Evolutionary conservation across 2,797 vertebrate genomes (phyloP).

Genomic region (Acipenser ruthenus): DNA sequence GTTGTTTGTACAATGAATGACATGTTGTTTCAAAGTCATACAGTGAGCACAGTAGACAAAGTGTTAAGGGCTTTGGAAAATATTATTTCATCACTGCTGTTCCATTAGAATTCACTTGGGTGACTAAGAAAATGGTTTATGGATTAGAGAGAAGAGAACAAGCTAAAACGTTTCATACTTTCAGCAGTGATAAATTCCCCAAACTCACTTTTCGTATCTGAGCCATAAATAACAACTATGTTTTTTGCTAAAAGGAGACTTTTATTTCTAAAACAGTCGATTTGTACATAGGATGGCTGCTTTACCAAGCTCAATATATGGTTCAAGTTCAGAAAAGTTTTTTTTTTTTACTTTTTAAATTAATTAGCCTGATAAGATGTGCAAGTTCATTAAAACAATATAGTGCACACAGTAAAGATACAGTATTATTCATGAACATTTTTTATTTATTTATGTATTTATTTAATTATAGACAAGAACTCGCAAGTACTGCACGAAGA

Average conservation of each 20-base stretch:
- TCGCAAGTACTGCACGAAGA: too few relatives aligned
- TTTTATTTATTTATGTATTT: too few relatives aligned
- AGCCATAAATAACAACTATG: constrained; percentile 76
- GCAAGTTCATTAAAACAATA: too few relatives aligned
- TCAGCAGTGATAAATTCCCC: constrained; percentile 79
- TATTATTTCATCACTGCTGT: constrained; percentile 77
- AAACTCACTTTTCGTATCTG: constrained; percentile 76
- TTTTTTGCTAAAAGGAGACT: constrained; percentile 58
- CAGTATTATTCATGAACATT: too few relatives aligned
- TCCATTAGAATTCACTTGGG: constrained; percentile 83
- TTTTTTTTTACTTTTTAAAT: too few relatives aligned
- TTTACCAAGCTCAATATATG: too few relatives aligned
- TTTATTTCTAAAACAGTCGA: too few relatives aligned
- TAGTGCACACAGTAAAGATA: too few relatives aligned
- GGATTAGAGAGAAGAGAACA: constrained; percentile 76
- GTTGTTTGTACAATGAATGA: not conserved
- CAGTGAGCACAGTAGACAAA: constrained; percentile 56
- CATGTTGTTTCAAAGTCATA: constrained; percentile 13
- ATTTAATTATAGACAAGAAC: too few relatives aligned
- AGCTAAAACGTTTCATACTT: constrained; percentile 78
- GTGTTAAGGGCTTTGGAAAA: constrained; percentile 71
- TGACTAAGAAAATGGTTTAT: constrained; percentile 79
- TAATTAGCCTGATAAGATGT: too few relatives aligned
- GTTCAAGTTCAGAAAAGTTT: too few relatives aligned
- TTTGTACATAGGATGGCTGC: too few relatives aligned